phyloP scores from a whole-genome alignment of 1,140 invertebrate species.

The Dendrolimus kikuchii region DNA sequence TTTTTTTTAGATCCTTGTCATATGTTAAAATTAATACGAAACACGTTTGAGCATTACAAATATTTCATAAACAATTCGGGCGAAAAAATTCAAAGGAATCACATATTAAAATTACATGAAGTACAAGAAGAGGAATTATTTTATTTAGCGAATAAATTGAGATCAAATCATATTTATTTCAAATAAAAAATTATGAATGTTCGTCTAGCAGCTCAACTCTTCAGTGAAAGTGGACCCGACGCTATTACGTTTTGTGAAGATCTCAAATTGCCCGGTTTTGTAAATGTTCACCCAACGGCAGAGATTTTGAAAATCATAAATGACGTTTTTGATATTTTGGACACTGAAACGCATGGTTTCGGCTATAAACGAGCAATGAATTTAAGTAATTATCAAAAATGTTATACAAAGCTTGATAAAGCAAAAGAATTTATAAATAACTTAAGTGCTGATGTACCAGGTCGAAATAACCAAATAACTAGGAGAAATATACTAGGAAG shows the following conservation, averaged over 20 bases:
- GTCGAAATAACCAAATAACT: neutral
- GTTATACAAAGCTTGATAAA: neutral
- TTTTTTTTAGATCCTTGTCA: too few species aligned
- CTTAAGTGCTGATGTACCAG: neutral
- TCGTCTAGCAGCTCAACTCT: constrained; percentile 9
- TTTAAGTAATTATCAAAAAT: constrained; percentile 4
- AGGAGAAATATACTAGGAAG: constrained; percentile 1
- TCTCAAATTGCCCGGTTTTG: neutral
- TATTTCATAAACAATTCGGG: too few species aligned
- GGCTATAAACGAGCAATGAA: constrained; percentile 5
- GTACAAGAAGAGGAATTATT: too few species aligned
- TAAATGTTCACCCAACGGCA: neutral
- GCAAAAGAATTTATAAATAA: constrained; percentile 2
- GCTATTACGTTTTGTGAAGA: constrained; percentile 10
- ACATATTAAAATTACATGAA: too few species aligned
- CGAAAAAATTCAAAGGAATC: too few species aligned
- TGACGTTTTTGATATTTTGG: too few species aligned
- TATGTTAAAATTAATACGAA: too few species aligned
- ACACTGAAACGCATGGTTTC: constrained; percentile 8
- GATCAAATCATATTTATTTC: constrained; percentile 9
- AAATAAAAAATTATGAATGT: constrained; percentile 17
- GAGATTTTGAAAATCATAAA: constrained; percentile 8
- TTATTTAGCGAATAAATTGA: too few species aligned
- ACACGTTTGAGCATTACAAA: too few species aligned
- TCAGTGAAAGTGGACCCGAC: constrained; percentile 12